Evolutionary conservation across 1,140 invertebrate genomes (phyloP), one percentile per base, ranked within the genome.

Genomic region (Halesus radiatus): DNA sequence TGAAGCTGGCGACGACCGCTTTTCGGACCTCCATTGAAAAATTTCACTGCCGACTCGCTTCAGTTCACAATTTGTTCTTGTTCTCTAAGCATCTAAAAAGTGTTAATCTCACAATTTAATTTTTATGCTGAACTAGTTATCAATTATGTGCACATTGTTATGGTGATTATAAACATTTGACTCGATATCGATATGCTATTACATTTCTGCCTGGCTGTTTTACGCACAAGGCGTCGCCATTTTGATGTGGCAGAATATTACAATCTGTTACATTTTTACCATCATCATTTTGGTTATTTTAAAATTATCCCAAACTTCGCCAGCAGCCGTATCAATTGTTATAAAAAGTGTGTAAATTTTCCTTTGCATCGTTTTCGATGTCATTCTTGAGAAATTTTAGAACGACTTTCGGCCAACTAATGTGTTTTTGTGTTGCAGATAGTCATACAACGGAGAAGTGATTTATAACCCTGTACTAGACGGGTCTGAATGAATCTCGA

Each of bases 241-340:
- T 72, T 72, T 72, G 68, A 72, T 72, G 45, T 52, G 45, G 45
- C 68, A 72, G 45, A n/a, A 68, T 18, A 52, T 72, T 10, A 26
- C 68, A 72, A 72, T 72, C 68, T 72, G 68, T 72, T 72, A 72
- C 37, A 54, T 72, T 52, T 72, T 53, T 54, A 45, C 37, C 8
- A 45, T 45, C 37, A 37, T 8, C 7, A 32, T 32, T 32, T 45
- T 45, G 37, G 3, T 45, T 45, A 45, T 45, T 45, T 45, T 13
- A 37, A 37, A 37, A 13, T 45, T 13, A 13, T 45, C 13, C 37
- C 37, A 0, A 7, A 10, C 10, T 45, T 45, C 37, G 37, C 32
- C 32, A 7, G 37, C 37, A 45, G 10, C 37, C 37, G 1, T 45
- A 45, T 45, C 37, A 13, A 45, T 45, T 45, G 1, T 45, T 13